These are phyloP conservation scores for Formicarius rufipectus DNA, from an alignment of 2,113 vertebrate genomes.

Conservation along the genomic window DNA sequence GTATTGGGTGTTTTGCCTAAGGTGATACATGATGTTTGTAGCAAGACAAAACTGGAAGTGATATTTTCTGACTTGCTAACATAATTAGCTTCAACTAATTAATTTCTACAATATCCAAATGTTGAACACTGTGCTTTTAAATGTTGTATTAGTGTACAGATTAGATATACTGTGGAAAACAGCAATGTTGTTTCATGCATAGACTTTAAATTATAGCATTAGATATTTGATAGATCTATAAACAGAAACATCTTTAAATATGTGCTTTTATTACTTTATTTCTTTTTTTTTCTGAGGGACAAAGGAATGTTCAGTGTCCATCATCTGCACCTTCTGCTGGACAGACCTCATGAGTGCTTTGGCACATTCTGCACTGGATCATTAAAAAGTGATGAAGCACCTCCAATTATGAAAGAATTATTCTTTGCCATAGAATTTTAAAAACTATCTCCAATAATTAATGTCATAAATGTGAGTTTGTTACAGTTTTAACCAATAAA, in stretches of 20 bases:
- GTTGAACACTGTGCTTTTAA: neutral
- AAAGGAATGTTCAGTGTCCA: neutral
- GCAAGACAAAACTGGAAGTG: neutral
- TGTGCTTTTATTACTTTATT: neutral
- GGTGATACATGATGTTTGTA: neutral
- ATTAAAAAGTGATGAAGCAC: neutral
- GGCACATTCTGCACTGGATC: neutral
- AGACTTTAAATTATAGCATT: neutral
- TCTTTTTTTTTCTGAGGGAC: neutral
- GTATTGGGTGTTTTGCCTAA: neutral
- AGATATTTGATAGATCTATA: neutral
- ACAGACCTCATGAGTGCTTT: neutral
- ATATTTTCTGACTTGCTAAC: neutral
- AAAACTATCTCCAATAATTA: neutral
- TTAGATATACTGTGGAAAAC: neutral
- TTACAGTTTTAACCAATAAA: neutral
- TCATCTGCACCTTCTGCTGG: neutral
- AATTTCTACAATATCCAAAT: neutral
- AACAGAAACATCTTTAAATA: neutral
- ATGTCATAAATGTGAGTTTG: neutral
- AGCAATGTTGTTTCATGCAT: neutral
- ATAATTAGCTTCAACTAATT: neutral
- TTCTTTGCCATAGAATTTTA: neutral
- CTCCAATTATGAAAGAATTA: neutral
- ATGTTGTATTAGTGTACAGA: neutral